These are phyloP conservation scores for Siniperca undulata DNA, from an alignment of 2,797 vertebrate genomes.

Conservation along the genomic window DNA sequence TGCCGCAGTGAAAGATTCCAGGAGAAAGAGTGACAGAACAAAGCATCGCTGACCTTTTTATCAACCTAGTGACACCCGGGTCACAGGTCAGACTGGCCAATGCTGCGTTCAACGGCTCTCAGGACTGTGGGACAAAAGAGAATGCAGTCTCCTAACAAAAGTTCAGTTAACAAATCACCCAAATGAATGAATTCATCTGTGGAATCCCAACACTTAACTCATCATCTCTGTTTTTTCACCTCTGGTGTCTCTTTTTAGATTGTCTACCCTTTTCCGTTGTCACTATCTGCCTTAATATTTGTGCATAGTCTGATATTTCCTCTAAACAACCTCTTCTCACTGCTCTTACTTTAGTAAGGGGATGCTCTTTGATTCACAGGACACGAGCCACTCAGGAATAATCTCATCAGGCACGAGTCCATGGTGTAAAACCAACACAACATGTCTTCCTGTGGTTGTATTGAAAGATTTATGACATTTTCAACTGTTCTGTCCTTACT, in stretches of 20 bases:
- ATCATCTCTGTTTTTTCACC: neutral
- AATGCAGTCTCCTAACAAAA: no score
- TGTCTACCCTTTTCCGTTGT: conserved; percentile 8
- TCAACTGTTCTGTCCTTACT: conserved; percentile 40
- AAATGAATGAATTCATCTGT: no score
- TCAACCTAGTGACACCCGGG: no score
- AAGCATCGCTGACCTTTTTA: no score
- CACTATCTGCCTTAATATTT: neutral
- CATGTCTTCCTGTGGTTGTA: conserved; percentile 38
- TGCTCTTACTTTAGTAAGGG: conserved; percentile 8
- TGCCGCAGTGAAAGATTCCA: no score
- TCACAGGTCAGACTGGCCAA: no score
- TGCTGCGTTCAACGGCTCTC: no score
- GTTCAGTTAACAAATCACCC: no score
- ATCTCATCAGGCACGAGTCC: conserved; percentile 46
- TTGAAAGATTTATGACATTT: conserved; percentile 59
- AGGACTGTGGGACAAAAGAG: no score
- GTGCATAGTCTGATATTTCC: neutral
- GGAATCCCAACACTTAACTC: neutral
- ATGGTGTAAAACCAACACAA: conserved; percentile 39
- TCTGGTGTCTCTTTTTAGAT: neutral
- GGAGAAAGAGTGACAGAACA: no score
- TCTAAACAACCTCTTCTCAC: neutral
- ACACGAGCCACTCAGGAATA: conserved; percentile 30
- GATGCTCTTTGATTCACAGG: conserved; percentile 5